Conservation (phyloP, 2,888 invertebrate species). For the Hymenopus coronatus region DNA sequence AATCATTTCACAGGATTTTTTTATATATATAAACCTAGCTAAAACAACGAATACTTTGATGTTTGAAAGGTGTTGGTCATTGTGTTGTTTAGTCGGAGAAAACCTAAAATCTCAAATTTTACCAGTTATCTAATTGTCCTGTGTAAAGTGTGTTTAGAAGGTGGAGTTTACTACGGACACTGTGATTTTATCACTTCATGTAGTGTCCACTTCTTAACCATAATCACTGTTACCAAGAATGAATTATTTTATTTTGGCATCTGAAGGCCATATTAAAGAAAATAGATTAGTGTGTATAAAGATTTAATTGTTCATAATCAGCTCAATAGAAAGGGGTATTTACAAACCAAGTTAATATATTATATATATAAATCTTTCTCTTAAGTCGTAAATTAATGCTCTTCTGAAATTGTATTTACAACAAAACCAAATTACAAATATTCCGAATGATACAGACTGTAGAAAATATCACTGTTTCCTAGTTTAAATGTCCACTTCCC, state of each 20-base stretch:
- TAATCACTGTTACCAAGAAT: slow-evolving; percentile 7
- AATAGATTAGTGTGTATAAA: not conserved
- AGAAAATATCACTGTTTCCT: not conserved
- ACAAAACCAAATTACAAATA: not conserved
- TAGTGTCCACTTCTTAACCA: not conserved
- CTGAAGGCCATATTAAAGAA: not conserved
- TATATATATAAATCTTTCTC: not conserved
- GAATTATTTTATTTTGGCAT: slow-evolving; percentile 3
- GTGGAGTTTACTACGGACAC: not conserved
- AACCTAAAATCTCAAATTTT: not conserved
- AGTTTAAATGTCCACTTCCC: not conserved
- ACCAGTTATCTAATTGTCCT: slow-evolving; percentile 19
- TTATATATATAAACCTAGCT: not conserved
- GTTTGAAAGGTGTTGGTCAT: slow-evolving; percentile 17
- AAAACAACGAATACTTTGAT: slow-evolving; percentile 15
- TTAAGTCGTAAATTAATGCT: not conserved
- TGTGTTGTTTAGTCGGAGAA: slow-evolving; percentile 24
- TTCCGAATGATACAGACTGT: not conserved
- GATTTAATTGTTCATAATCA: not conserved
- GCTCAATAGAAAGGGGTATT: not conserved
- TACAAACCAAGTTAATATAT: not conserved
- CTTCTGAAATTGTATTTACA: not conserved
- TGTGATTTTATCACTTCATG: slow-evolving; percentile 1
- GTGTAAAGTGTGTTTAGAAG: slow-evolving; percentile 25
- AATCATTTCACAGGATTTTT: not conserved